Percentiles rank a stretch among this genome's conserved stretches.
phyloP scores from a whole-genome alignment of 2,113 vertebrate genomes.

The Chrysemys picta region DNA sequence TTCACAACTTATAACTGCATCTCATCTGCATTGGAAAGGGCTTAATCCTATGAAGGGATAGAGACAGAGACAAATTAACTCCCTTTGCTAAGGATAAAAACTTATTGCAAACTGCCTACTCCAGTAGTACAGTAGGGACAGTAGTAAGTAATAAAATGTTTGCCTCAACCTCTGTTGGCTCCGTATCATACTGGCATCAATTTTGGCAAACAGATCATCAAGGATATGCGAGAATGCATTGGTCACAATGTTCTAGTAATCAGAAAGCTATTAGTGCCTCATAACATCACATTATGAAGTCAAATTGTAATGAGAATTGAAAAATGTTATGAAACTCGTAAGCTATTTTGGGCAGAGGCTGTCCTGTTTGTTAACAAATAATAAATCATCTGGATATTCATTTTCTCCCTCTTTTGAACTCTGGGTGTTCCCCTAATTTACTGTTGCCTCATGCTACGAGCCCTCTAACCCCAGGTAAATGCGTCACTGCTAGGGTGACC shows the following conservation, averaged over 20 bases:
- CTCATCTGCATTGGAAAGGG: background rate
- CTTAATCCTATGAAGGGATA: background rate
- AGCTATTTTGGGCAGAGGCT: background rate
- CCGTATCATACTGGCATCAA: background rate
- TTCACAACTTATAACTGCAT: background rate
- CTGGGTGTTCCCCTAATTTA: accelerated
- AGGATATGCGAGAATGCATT: background rate
- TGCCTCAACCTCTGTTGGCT: background rate
- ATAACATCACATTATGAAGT: accelerated
- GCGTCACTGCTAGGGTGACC: no score
- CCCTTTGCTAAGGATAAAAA: background rate
- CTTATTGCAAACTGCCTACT: no score
- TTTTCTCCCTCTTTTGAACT: accelerated
- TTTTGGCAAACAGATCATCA: background rate
- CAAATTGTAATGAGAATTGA: background rate
- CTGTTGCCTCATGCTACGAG: accelerated
- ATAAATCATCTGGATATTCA: no score
- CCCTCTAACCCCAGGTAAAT: background rate
- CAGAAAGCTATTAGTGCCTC: accelerated
- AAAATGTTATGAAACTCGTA: accelerated
- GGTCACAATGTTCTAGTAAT: background rate
- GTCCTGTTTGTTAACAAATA: accelerated
- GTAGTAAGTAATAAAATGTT: no score
- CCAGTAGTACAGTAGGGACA: no score
- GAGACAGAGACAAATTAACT: background rate